Evolutionary conservation across 2,888 invertebrate species (phyloP), one percentile per base, ranked within the genome.

Genomic region (Poecilobothrus nobilitatus): DNA sequence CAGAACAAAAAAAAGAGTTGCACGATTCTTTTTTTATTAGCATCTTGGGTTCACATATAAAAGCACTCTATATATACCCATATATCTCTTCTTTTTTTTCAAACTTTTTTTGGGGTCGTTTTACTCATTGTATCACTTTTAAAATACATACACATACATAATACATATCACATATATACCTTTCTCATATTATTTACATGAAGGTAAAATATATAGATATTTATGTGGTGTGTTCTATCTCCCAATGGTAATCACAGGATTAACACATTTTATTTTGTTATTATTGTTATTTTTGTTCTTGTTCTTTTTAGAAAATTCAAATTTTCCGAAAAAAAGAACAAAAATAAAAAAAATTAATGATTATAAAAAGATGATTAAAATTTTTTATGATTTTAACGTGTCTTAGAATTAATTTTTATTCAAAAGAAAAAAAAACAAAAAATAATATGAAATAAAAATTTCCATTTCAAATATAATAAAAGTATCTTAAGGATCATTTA

Each of bases 301-400:
- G 2, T 34, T 37, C 7, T 37, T 37, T 27, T 27, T 27, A 5
- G 27, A 27, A 27, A 27, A 27, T 27, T 27, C 27, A 27, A 27
- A 27, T 27, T 27, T 27, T 27, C 5, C 27, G 5, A 27, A 27
- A 27, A 27, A 27, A 27, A 27, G 5, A 27, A 27, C 2, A 27
- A 27, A 27, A 27, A 27, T 5, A 27, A 27, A 27, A 27, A 18
- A 53, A 12, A 18, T 53, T 53, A 53, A 53, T 53, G 6, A 53
- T 53, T 53, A 53, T 53, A 53, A 53, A 53, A 53, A n/a, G 18
- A 53, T 53, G n/a, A 53, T 53, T 53, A 53, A 18, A 53, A 53
- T 12, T 12, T 53, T 53, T 53, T 53, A 53, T 53, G 53, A 53
- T 53, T 12, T 53, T 53, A 53, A 53, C 53, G 53, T 53, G 53